Base-by-base conservation (phyloP, 2,113 vertebrate species). In the Malurus alboscapulatus region DNA sequence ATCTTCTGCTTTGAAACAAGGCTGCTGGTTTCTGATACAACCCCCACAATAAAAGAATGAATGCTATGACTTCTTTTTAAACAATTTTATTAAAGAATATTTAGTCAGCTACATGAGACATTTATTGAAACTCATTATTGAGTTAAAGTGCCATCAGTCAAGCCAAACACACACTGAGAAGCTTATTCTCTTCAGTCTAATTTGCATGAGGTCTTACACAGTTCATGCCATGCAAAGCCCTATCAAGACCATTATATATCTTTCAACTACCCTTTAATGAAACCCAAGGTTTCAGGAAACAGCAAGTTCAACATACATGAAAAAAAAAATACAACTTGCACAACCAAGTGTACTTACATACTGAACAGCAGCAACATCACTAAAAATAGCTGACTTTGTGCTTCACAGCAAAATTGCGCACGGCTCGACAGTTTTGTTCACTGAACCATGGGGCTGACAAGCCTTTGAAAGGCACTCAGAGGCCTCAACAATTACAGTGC, bases 1-100 rank as follows among this genome's bases (percentile, higher is more conserved):
- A 34, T 51, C 18, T 82, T 19, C 45, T 62, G 53, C n/a, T 87
- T 55, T 65, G 24, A 68, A 71, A 90, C 55, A 65, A 72, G 7
- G 29, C 25, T 57, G 34, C 38, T 24, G 22, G 24, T 38, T 91
- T 79, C 51, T 50, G 14, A 69, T 9, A 3, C 2, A 69, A 25
- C 25, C 77, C 44, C 29, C 67, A 82, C 32, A 38, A 19, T 13
- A 20, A 90, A 95, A 57, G 22, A 92, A 93, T 12, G 19, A 94
- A 67, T 13, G 6, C n/a, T 17, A 51, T 25, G 18, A 15, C 18
- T 50, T 77, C 63, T 69, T 82, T 66, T 51, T 3, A 2, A 29
- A 61, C 55, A 3, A 61, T 62, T 95, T 95, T 95, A 94, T 95
- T 96, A 45, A 90, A 79, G 68, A 91, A 66, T 92, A 84, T 59